phyloP scores from a whole-genome alignment of 2,113 vertebrate species.

The Pedionomus torquatus region DNA sequence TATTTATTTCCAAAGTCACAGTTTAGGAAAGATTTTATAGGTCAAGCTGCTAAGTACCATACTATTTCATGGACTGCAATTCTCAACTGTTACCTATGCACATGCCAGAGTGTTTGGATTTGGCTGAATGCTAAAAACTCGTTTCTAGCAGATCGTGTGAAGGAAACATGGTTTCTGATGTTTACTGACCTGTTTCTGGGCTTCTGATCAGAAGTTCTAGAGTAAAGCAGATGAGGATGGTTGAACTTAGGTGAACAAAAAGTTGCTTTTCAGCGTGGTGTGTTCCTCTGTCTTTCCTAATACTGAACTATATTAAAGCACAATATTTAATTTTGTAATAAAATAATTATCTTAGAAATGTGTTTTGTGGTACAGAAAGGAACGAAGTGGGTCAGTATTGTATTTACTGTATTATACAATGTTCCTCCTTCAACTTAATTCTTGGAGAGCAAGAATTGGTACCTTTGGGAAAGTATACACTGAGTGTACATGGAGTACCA shows the following conservation, averaged over 20 bases:
- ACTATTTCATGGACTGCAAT: neutral
- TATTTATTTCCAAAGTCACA: conserved; percentile 25
- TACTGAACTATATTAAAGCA: neutral
- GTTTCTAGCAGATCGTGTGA: neutral
- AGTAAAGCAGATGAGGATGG: neutral
- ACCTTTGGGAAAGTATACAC: fast-evolving
- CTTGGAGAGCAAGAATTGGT: neutral
- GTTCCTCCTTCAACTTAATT: neutral
- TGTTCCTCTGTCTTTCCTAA: neutral
- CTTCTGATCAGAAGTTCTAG: neutral
- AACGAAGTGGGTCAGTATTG: neutral
- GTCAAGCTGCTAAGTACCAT: conserved; percentile 6
- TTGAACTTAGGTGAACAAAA: neutral
- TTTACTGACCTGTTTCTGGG: neutral
- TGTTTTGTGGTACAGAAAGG: neutral
- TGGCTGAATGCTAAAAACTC: neutral
- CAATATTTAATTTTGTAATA: neutral
- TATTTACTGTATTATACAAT: neutral
- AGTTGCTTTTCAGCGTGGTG: neutral
- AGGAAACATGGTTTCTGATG: neutral
- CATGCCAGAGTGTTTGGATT: neutral
- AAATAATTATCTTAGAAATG: neutral
- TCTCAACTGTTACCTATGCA: neutral
- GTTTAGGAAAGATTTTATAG: conserved; percentile 17
- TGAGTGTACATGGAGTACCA: neutral